Base-by-base conservation (phyloP, 1,140 invertebrate species). In the Thrips palmi region DNA sequence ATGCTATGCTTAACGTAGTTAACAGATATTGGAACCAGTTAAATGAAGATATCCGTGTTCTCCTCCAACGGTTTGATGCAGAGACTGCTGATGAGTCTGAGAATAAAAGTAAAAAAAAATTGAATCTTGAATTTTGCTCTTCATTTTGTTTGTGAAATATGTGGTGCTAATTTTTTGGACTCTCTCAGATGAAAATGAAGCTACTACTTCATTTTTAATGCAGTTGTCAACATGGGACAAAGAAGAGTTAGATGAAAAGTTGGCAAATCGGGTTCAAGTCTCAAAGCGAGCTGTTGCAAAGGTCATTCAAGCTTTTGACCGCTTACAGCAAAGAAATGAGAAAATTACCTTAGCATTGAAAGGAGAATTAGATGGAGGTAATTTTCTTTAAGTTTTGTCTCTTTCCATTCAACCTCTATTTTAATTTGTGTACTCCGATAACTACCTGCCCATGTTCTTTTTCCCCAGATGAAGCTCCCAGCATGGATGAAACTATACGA, bases 171-270 rank as follows among this genome's bases (percentile, higher is more conserved):
- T 35, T 39, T 42, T 42, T 39, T 63, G 29, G 37, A 34, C 42
- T 22, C 33, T 53, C 71, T 31, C 50, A 88, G 84, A 94, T 72
- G 89, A 96, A 59, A 89, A 85, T 64, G 87, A 92, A 63, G 88
- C 88, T 1, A 93, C 89, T 6, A 96, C 87, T 25, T 93, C 89
- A 22, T 97, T 97, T 57, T 66, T 97, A 12, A 83, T 89, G 57
- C 82, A 93, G 52, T 58, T 97, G n/a, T 93, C 91, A 17, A 93
- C 89, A 8, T 96, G 91, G 91, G 91, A 97, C 56, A 92, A 92
- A 53, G 85, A 93, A 53, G 92, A 97, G 55, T 60, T 96, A 37
- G 89, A 97, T 58, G 88, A 93, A 46, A 91, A 93, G 56, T 67
- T 96, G 15, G 85, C 87, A 2, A 91, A 94, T 60, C 63, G 89